Evolutionary conservation across 1,140 invertebrate genomes (phyloP), one percentile per base, ranked within the genome.

Genomic region (Pseudomyrmex gracilis): DNA sequence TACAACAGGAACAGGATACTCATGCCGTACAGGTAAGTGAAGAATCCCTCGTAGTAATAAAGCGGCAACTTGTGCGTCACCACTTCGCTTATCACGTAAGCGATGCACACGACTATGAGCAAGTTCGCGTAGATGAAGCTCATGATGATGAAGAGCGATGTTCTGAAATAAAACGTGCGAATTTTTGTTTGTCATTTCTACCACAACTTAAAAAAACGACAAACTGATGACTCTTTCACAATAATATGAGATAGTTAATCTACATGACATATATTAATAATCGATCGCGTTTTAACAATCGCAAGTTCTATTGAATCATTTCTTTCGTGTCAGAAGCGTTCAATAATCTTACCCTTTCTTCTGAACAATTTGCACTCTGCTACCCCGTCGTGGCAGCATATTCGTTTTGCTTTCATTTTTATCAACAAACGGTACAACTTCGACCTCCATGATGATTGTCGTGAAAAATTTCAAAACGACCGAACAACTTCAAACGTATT

Each of bases 1-100:
- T 99, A 99, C 86, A 99, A 95, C 88, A 99, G 96, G 95, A 99
- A 99, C 84, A 99, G 94, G 92, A 99, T 98, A 94, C 98, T 99
- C 94, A 97, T 96, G 87, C 97, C 97, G 94, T 99, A 99, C 61
- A 99, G 96, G 94, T 99, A 99, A 61, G 99, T 98, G 95, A 99
- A 99, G 95, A 99, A 99, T 82, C 97, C 98, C 96, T 99, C 98
- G 95, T 98, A 98, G 91, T 97, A 97, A 94, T 98, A 98, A 49
- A 98, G 96, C 68, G 98, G 98, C 82, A 98, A 95, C 93, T 97
- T 97, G 94, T 98, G 97, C 73, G 98, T 98, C 89, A 98, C 97
- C 89, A 98, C 97, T 95, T 99, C 98, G 90, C 98, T 98, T 91
- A 98, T 97, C 86, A 98, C 97, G 93, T 98, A 98, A 77, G 97